Evolutionary conservation across 2,888 invertebrate genomes (phyloP).

Genomic region (Amaurobius ferox): DNA sequence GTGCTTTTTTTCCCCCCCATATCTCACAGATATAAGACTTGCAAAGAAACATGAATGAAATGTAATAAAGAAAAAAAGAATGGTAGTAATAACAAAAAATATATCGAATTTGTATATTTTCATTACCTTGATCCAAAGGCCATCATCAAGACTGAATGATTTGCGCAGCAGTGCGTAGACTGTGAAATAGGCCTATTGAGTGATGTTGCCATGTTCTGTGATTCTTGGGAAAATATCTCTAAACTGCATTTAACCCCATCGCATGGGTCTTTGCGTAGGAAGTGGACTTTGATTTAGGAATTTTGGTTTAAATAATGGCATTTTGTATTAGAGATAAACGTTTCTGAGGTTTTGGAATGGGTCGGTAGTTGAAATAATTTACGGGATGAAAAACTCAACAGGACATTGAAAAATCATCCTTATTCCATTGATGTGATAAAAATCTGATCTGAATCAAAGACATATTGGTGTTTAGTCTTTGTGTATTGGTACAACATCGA

Average conservation of each 20-base stretch:
- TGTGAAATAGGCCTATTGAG: slow-evolving; percentile 22
- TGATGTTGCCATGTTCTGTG: not conserved
- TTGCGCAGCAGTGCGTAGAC: slow-evolving; percentile 8
- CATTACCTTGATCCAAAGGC: not conserved
- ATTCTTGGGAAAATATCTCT: not conserved
- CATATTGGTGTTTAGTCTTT: no score
- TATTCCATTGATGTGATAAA: no score
- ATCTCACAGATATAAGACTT: no score
- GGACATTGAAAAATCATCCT: no score
- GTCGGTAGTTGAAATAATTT: no score
- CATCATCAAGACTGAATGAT: not conserved
- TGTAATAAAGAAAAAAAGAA: slow-evolving; percentile 3
- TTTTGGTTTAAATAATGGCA: not conserved
- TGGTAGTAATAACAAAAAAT: not conserved
- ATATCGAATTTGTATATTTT: slow-evolving; percentile 15
- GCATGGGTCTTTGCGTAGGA: not conserved
- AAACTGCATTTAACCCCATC: not conserved
- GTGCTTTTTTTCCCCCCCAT: no score
- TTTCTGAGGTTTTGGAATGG: no score
- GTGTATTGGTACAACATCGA: no score
- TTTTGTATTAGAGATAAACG: no score
- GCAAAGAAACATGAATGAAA: not conserved
- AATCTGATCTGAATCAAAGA: no score
- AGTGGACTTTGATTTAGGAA: not conserved
- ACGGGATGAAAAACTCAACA: no score